Base-by-base conservation (phyloP, 1,140 invertebrate species). In the Zaprionus nigranus region DNA sequence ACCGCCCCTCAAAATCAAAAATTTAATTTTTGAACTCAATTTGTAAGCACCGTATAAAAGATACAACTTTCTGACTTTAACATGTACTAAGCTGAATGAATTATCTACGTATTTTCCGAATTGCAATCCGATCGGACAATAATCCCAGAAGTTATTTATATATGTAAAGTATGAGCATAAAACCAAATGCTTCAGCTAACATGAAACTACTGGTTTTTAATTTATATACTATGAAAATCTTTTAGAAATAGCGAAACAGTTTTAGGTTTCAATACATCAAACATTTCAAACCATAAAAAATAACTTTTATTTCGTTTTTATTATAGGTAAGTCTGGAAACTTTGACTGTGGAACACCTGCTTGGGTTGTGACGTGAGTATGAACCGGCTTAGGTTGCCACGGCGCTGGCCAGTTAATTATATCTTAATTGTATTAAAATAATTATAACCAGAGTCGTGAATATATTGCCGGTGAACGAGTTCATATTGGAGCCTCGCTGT, bases 361-460 rank as follows among this genome's bases (percentile, higher is more conserved):
- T 4, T 26, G 5, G 3, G 56, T 46, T 43, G 30, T 26, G 36
- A 11, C 49, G 76, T 80, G 54, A 87, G 83, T 88, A 84, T 70
- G 51, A 75, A 74, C 63, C 66, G 73, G 75, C 76, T 70, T 57
- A 67, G 71, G 11, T n/a, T n/a, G 53, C 26, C 53, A 12, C 40
- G 40, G 13, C 17, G 56, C 56, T 68, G n/a, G 68, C 58, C 56
- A 68, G 73, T 75, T 83, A 80, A 80, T 87, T 88, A 87, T 83
- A 75, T 67, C 75, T 88, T 88, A 73, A 84, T 81, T 78, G 67
- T 66, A 87, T 87, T 88, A 78, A 84, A 87, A 83, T 88, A 72
- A 74, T 69, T 78, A 24, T 49, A 11, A 20, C 3, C 38, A 57
- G 49, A 68, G 24, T 51, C 40, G 20, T 67, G 43, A n/a, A 62